Base-by-base conservation (phyloP, 2,888 invertebrate species). In the Limnephilus marmoratus region DNA sequence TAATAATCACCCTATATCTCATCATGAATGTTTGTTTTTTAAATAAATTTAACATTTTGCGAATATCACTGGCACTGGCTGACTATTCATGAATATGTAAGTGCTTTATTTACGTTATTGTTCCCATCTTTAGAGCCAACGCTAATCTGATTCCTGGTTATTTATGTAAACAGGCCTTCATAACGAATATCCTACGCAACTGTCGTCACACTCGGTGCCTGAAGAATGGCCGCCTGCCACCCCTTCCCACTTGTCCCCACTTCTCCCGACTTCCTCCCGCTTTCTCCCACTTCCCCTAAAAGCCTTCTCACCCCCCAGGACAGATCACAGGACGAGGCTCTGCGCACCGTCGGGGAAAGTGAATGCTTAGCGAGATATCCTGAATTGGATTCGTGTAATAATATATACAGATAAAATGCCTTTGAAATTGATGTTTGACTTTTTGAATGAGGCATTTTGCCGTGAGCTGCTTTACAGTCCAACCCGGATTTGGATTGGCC, bases 351-450 rank as follows among this genome's bases (percentile, higher is more conserved):
- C 68, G 68, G 68, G 68, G 15, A 88, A 88, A 88, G 53, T 88
- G 87, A 88, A 85, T 34, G 85, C 85, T 85, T 85, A n/a, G 45
- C 34, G 34, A 85, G 85, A 85, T 41, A 88, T 88, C 31, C 88
- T 68, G 53, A 88, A 80, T 88, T 68, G 88, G 88, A 29, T 88
- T 68, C 34, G 29, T 29, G 68, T n/a, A 68, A 68, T 68, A 68
- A 68, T 68, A 68, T 31, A 15, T 18, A 18, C 31, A 34, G 34
- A 34, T 13, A 31, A 82, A 34, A 34, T 34, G 31, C 13, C 29
- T 81, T 82, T 82, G 31, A 82, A 34, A 15, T 82, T 13, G 82
- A 82, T 68, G 68, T 68, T 68, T n/a, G 68, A 68, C 68, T 68
- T 68, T n/a, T 68, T 68, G 24, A 68, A 68, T 68, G 68, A 68